These are phyloP conservation scores for Apteryx owenii DNA, from an alignment of 2,113 vertebrate species.

Conservation along the genomic window DNA sequence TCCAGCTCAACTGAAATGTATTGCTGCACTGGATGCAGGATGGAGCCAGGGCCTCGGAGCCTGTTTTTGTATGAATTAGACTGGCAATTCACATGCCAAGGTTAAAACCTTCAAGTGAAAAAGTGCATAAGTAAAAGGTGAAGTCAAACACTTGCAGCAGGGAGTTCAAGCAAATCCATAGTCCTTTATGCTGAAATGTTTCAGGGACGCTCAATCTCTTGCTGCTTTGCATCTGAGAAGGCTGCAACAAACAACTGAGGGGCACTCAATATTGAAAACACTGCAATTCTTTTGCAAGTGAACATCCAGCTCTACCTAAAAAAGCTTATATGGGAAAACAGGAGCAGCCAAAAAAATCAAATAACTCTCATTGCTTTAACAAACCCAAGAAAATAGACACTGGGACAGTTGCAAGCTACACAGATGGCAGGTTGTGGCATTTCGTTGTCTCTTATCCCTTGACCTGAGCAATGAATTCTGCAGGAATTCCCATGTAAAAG, in stretches of 20 bases:
- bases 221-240: not conserved
- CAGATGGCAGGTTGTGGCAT: not conserved
- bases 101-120: not conserved
- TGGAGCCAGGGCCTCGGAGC: not conserved
- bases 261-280: not conserved
- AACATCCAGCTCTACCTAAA: not conserved
- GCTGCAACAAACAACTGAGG: not conserved
- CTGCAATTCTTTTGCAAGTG: not conserved
- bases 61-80: not conserved
- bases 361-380: not conserved
- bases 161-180: not conserved
- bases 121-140: not conserved
- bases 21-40: not conserved
- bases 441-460: not conserved
- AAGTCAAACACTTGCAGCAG: not conserved
- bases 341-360: not conserved
- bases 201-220: not conserved
- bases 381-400: too few relatives aligned
- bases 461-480: not conserved
- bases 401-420: too few relatives aligned
- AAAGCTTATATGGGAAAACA: not conserved
- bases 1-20: rapidly evolving
- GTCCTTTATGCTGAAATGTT: not conserved
- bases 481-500: not conserved
- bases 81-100: not conserved